Evolutionary conservation across 2,113 vertebrate genomes (phyloP), one percentile per base, ranked within the genome.

Genomic region (Proteles cristata): DNA sequence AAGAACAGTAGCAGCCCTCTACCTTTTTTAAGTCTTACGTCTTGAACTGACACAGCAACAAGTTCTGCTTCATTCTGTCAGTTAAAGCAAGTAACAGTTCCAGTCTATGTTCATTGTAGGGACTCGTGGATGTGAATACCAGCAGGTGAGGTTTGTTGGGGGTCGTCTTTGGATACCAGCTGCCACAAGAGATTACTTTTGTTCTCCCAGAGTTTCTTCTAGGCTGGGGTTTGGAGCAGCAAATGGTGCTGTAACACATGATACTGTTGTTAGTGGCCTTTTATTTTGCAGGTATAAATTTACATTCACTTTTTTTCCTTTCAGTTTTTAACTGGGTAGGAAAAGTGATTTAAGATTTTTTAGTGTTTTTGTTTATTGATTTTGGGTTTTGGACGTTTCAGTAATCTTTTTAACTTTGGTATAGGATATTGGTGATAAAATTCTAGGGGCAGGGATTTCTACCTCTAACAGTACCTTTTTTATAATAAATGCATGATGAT

Each of bases 321-420:
- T 63, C 11, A 16, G 4, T 80, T 80, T 87, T 94, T 94, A 91
- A 48, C 19, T 94, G 35, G 61, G 45, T 91, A 91, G 43, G 35
- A 93, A 65, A 94, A 61, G 31, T 48, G 14, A 2, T 81, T 0
- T n/a, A 35, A n/a, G 39, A 39, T 86, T 92, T 77, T 73, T 61
- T 61, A 61, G 71, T 91, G 3, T 96, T 86, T 96, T 71, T 68
- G 28, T 91, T 35, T 48, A 25, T n/a, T 95, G 26, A 39, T 91
- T 88, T 68, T 93, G 50, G 53, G 73, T 33, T 84, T 91, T 45
- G 73, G 65, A 45, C 90, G 45, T 94, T 91, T 93, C 23, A 66
- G 33, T 89, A 58, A 33, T 81, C n/a, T 61, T 89, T 93, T 82
- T 66, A 91, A 66, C 17, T 74, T 25, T 73, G 28, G 14, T 33